These are phyloP conservation scores for Saturnia japonica DNA, from an alignment of 2,888 invertebrate genomes.

Conservation along the genomic window DNA sequence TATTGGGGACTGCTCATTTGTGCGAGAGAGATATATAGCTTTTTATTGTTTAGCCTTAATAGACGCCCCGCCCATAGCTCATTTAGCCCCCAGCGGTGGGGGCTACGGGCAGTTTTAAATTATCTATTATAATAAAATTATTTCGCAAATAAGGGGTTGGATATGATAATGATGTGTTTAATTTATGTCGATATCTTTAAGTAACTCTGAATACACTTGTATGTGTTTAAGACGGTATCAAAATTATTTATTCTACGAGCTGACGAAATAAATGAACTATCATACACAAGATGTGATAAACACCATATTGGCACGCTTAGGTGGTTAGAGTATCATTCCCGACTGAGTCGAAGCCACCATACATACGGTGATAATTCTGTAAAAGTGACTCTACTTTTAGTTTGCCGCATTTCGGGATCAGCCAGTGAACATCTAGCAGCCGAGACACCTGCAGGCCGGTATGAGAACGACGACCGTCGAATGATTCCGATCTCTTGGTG, in stretches of 20 bases:
- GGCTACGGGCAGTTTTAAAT: constrained; percentile 80
- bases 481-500: too few relatives aligned
- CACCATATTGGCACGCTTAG: too few relatives aligned
- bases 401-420: too few relatives aligned
- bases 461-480: too few relatives aligned
- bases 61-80: constrained; percentile 70
- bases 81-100: constrained; percentile 73
- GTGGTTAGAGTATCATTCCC: too few relatives aligned
- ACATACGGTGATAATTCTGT: too few relatives aligned
- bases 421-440: too few relatives aligned
- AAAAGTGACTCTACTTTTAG: too few relatives aligned
- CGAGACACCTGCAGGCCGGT: too few relatives aligned
- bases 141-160: constrained; percentile 81
- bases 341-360: too few relatives aligned
- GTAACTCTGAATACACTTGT: constrained; percentile 8
- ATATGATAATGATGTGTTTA: constrained; percentile 79
- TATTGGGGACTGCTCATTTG: constrained; percentile 78
- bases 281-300: too few relatives aligned
- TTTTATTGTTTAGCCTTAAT: constrained; percentile 63
- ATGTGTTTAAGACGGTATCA: too few relatives aligned
- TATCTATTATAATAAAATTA: constrained; percentile 82
- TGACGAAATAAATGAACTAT: not conserved
- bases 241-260: not conserved
- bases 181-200: constrained; percentile 69
- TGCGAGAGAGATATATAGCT: constrained; percentile 66